Evolutionary conservation across 2,888 invertebrate species (phyloP), one percentile per base, ranked within the genome.

Genomic region (Apotomis turbidana): DNA sequence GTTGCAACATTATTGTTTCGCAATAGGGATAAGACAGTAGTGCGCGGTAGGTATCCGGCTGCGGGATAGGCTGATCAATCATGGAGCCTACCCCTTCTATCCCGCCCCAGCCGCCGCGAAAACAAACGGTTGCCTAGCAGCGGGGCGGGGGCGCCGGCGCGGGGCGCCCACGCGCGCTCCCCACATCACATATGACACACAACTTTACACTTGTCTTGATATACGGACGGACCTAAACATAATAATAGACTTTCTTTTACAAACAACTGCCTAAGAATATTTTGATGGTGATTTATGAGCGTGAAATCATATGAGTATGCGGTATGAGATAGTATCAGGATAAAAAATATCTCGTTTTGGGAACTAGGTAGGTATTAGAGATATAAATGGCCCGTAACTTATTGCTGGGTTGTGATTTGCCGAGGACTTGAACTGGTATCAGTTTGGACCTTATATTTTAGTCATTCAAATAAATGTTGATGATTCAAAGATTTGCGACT

Each of bases 51-150:
- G 90, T 88, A 91, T 89, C 88, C 84, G 85, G 85, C 85, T 81
- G 85, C 83, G 87, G 87, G 89, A 91, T 90, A 92, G 93, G 93
- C 90, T 92, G 93, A 93, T 93, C 93, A 93, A 93, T 93, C 93
- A 93, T 89, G 90, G 87, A 87, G 87, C 88, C 90, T 90, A 92
- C 92, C 93, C 93, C 91, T 93, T 93, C 91, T 90, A 90, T 84
- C 91, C 91, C 90, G 90, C 91, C 93, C 90, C 83, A 85, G 55
- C 64, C 82, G 85, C 86, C 87, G 90, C 88, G 91, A 93, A 93
- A 92, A 93, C 93, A 93, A 93, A 88, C 91, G 86, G 93, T 92
- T 90, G 91, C 93, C 76, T 73, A 81, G 93, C 90, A 88, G 92
- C 93, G 76, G 79, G 41, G 80, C 81, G 84, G 85, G 81, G 81